Conservation (phyloP, 2,113 vertebrate species). For the Vulpes vulpes region DNA sequence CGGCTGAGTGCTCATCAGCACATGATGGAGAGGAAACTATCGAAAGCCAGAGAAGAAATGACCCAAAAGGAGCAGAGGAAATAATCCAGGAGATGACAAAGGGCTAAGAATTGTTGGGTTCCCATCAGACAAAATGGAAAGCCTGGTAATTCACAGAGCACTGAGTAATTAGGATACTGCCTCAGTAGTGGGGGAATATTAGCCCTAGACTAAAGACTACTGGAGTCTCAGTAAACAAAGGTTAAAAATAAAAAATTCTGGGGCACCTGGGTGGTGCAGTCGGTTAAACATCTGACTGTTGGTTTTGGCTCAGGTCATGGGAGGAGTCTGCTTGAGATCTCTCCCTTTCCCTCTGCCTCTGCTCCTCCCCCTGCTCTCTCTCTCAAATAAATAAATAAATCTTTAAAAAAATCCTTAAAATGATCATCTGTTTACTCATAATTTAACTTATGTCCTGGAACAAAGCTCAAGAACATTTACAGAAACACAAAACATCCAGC, state of each 20-base stretch:
- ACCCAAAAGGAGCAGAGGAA: background rate
- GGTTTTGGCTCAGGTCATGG: background rate
- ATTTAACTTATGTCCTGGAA: conserved; percentile 23
- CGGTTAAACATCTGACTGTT: background rate
- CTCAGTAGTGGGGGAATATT: background rate
- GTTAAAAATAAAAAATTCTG: background rate
- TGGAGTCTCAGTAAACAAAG: background rate
- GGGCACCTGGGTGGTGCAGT: background rate
- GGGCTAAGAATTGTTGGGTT: background rate
- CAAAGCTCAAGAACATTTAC: conserved; percentile 37
- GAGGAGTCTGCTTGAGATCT: background rate
- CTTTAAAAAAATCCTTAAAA: background rate
- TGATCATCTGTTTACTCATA: background rate
- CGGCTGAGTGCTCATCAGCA: background rate
- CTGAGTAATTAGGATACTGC: background rate
- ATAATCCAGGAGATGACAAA: background rate
- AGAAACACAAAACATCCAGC: background rate
- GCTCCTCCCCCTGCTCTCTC: background rate
- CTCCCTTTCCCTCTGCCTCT: background rate
- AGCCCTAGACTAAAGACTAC: background rate
- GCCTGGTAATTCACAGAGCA: background rate
- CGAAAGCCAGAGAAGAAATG: background rate
- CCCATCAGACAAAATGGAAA: background rate
- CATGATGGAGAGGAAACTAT: background rate
- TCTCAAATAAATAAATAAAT: background rate